phyloP scores from a whole-genome alignment of 2,797 vertebrate genomes.

The Liasis olivaceus region DNA sequence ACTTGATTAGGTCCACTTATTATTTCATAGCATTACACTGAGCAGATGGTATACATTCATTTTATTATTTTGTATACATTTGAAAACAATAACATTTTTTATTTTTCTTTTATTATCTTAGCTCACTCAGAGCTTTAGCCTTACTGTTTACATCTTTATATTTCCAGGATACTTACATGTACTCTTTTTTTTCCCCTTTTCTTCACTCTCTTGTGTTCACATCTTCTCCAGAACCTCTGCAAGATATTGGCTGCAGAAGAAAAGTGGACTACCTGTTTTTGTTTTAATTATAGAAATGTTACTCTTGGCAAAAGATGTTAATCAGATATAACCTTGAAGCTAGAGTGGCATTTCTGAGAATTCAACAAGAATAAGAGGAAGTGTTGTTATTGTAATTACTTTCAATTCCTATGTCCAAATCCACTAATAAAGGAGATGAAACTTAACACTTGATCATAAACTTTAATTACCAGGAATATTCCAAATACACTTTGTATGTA shows the following conservation, averaged over 20 bases:
- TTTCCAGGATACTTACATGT: neutral
- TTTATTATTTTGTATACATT: neutral
- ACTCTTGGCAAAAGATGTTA: neutral
- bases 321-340: neutral
- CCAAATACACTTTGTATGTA: neutral
- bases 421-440: neutral
- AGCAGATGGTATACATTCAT: neutral
- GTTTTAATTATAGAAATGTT: neutral
- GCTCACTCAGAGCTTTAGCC: neutral
- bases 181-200: neutral
- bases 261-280: neutral
- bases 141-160: neutral
- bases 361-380: neutral
- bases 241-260: neutral
- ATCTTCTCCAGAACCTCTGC: neutral
- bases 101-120: neutral
- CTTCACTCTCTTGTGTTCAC: neutral
- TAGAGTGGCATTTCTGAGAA: neutral
- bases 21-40: neutral
- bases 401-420: neutral
- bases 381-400: neutral
- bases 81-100: neutral
- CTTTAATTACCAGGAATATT: neutral
- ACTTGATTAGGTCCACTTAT: neutral
- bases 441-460: neutral